Conservation (phyloP, 2,113 vertebrate genomes). For the Aspiorhynchus laticeps region DNA sequence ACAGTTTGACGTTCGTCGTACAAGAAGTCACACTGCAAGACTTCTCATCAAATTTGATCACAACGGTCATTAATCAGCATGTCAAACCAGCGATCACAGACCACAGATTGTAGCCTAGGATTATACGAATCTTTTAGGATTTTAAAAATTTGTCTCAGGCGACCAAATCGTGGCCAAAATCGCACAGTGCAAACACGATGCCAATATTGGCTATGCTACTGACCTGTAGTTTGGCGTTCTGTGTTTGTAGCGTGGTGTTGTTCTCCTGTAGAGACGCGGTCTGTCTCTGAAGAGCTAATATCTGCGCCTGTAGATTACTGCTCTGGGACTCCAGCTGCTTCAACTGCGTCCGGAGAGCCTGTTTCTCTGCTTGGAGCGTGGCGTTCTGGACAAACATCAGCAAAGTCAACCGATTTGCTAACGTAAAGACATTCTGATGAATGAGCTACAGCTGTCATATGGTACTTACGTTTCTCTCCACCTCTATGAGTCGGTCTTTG, state of each 20-base stretch:
- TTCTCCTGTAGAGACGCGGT: constrained; percentile 93
- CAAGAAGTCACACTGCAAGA: too few relatives aligned
- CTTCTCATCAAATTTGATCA: too few relatives aligned
- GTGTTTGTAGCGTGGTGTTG: constrained; percentile 93
- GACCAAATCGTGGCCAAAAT: too few relatives aligned
- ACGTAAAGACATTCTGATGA: neutral
- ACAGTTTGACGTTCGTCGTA: too few relatives aligned
- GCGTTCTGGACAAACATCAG: constrained; percentile 82
- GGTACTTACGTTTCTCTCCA: constrained; percentile 93
- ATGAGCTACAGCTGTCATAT: neutral
- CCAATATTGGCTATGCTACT: neutral
- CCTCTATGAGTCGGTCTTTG: constrained; percentile 96
- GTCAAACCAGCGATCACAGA: too few relatives aligned
- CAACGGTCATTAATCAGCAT: too few relatives aligned
- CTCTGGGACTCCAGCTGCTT: constrained; percentile 96
- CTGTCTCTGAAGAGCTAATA: constrained; percentile 92
- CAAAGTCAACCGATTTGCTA: neutral
- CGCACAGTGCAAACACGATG: too few relatives aligned
- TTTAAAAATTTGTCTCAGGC: too few relatives aligned
- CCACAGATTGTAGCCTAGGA: too few relatives aligned
- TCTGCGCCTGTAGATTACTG: constrained; percentile 94
- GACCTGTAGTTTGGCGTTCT: constrained; percentile 98
- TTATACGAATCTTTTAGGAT: too few relatives aligned
- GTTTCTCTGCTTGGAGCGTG: constrained; percentile 96
- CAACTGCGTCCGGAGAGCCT: constrained; percentile 91